Conservation (phyloP, 2,888 invertebrate species). For the Brachyopa scutellaris region DNA sequence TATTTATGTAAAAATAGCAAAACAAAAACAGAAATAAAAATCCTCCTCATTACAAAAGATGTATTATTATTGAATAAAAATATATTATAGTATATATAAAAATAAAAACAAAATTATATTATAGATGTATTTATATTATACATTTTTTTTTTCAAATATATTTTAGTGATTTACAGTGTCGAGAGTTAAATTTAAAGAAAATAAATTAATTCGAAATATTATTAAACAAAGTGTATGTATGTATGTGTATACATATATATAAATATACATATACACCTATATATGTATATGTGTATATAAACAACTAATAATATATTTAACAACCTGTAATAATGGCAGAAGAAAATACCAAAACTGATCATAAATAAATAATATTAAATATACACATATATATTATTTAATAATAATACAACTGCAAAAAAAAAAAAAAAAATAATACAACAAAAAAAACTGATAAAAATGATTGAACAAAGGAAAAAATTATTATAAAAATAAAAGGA, state of each 20-base stretch:
- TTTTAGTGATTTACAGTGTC: conserved; percentile 42
- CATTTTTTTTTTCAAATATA: conserved; percentile 39
- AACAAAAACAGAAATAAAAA: conserved; percentile 26
- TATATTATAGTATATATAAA: conserved; percentile 54
- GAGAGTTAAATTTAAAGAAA: conserved; percentile 43
- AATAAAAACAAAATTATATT: conserved; percentile 28
- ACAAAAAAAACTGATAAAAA: conserved; percentile 63
- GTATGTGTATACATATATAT: conserved; percentile 62
- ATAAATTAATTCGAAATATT: conserved; percentile 74
- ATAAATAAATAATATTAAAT: conserved; percentile 30
- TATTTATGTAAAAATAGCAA: conserved; percentile 32
- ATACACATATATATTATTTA: conserved; percentile 68
- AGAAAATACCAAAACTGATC: conserved; percentile 28
- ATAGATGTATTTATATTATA: conserved; percentile 54
- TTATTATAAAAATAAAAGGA: conserved; percentile 69
- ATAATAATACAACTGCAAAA: conserved; percentile 70
- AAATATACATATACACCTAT: too few species aligned
- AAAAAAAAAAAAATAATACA: conserved; percentile 41
- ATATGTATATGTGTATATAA: conserved; percentile 66
- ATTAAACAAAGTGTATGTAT: conserved; percentile 71
- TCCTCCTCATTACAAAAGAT: conserved; percentile 50
- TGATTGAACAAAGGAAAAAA: conserved; percentile 66
- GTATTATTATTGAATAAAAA: conserved; percentile 70
- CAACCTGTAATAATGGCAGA: conserved; percentile 47
- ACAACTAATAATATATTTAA: conserved; percentile 40